phyloP scores from a whole-genome alignment of 2,888 invertebrate genomes.

The Hydropsyche betteni region DNA sequence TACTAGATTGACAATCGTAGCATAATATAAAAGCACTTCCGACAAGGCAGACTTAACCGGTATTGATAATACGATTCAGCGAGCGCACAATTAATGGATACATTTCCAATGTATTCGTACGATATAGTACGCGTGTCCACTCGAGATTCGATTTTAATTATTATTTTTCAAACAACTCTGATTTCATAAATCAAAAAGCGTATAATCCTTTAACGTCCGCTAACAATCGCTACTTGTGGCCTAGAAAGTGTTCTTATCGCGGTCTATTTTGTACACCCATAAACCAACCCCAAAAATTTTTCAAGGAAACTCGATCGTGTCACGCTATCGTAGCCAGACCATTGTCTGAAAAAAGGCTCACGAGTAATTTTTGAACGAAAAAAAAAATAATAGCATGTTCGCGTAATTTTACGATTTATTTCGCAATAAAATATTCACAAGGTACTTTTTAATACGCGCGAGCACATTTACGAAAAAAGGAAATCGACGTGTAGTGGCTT shows the following conservation, averaged over 20 bases:
- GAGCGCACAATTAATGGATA: conserved; percentile 4
- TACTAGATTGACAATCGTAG: conserved; percentile 19
- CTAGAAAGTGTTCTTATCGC: conserved; percentile 49
- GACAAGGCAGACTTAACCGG: conserved; percentile 5
- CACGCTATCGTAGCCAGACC: conserved; percentile 45
- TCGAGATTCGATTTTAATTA: neutral
- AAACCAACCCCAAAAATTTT: conserved; percentile 46
- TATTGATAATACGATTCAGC: conserved; percentile 14
- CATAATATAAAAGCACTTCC: conserved; percentile 14
- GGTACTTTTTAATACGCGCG: too few species aligned
- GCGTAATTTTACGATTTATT: neutral
- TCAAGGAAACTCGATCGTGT: conserved; percentile 45
- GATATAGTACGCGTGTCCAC: neutral
- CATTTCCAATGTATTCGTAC: neutral
- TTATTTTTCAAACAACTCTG: too few species aligned
- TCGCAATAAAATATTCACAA: too few species aligned
- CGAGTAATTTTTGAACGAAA: neutral
- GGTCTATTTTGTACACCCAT: conserved; percentile 47
- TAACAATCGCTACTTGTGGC: conserved; percentile 31
- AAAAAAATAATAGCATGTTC: conserved; percentile 19
- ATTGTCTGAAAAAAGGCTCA: conserved; percentile 29
- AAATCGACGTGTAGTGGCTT: too few species aligned
- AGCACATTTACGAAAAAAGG: too few species aligned
- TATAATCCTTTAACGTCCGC: conserved; percentile 21
- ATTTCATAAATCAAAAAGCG: neutral